phyloP scores from a whole-genome alignment of 2,113 vertebrate genomes.

The Bos taurus region DNA sequence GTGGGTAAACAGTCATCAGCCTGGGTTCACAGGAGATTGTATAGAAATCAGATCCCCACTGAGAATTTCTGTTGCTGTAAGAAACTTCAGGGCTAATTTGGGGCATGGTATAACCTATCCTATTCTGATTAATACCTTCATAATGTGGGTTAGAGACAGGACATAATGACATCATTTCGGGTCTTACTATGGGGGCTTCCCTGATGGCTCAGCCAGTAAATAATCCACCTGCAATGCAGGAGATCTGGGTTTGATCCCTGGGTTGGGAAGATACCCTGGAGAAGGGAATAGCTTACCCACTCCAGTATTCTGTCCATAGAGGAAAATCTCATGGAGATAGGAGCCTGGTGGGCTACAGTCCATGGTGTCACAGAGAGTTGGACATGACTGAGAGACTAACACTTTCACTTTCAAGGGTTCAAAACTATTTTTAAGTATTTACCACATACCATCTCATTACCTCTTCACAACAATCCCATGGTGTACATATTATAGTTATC shows the following conservation, averaged over 20 bases:
- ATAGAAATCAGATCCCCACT: neutral
- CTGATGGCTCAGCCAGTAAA: neutral
- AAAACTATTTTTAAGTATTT: neutral
- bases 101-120: accelerated
- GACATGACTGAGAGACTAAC: neutral
- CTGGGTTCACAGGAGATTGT: neutral
- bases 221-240: neutral
- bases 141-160: neutral
- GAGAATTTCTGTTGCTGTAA: neutral
- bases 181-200: neutral
- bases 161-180: neutral
- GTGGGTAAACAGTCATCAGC: accelerated
- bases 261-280: neutral
- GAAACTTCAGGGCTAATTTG: neutral
- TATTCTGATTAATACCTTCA: neutral
- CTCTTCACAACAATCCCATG: neutral
- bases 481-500: neutral
- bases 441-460: neutral
- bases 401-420: neutral
- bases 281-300: neutral
- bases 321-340: neutral
- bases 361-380: neutral
- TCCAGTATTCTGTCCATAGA: neutral
- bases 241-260: neutral
- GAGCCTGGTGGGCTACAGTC: neutral